These are phyloP conservation scores for Naja naja DNA, from an alignment of 2,113 vertebrate species.

Conservation along the genomic window DNA sequence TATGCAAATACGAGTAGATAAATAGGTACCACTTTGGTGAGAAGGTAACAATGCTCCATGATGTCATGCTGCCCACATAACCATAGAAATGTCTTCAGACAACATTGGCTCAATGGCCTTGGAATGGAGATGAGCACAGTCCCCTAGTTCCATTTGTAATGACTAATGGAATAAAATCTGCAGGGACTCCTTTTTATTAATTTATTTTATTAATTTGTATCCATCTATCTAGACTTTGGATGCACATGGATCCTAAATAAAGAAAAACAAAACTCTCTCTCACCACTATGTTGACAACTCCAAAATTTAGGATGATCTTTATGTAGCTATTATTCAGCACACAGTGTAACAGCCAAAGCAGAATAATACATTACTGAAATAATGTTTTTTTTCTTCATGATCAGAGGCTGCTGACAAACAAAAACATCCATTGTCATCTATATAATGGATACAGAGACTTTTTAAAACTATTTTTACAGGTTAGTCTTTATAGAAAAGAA, in stretches of 20 bases:
- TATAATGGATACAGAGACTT: constrained; percentile 16
- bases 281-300: neutral
- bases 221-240: neutral
- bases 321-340: neutral
- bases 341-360: neutral
- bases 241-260: neutral
- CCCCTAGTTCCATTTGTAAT: neutral
- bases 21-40: neutral
- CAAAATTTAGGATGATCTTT: neutral
- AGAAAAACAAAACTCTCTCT: neutral
- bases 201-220: neutral
- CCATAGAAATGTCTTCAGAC: neutral
- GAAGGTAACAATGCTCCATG: neutral
- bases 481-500: constrained; percentile 29
- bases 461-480: constrained; percentile 33
- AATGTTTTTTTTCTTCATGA: neutral
- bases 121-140: neutral
- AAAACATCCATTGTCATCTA: constrained; percentile 26
- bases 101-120: neutral
- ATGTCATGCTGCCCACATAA: neutral
- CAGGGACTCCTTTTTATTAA: neutral
- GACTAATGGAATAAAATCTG: neutral
- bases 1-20: neutral
- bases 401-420: neutral
- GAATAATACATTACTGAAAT: constrained; percentile 14